Evolutionary conservation across 1,140 invertebrate genomes (phyloP), one percentile per base, ranked within the genome.

Genomic region (Sitodiplosis mosellana): DNA sequence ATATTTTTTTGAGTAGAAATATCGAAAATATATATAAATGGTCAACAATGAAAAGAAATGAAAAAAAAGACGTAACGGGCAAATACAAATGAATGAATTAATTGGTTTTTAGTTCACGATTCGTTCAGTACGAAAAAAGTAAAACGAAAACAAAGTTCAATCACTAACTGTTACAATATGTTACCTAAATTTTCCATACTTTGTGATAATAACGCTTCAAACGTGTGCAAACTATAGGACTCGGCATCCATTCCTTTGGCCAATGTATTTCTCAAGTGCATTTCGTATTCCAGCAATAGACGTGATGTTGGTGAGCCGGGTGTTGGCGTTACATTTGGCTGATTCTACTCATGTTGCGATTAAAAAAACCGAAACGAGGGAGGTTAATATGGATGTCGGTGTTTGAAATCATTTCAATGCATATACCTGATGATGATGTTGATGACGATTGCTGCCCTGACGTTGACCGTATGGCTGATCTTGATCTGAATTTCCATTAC

Each of bases 191-290:
- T 91, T 68, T 94, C 89, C 87, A 91, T 91, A 68, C 86, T 90
- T 66, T 92, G 87, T 45, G 86, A 86, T 21, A 93, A 72, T 34
- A 94, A 70, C 42, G 87, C 87, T 69, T 93, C 88, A 59, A 93
- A 93, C 1, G 88, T 92, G 60, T 93, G 87, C 50, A 93, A 67
- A 62, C 87, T 90, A 65, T 91, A 92, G 58, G 86, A 91, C 67
- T 92, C 88, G 38, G 88, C 88, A 59, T 92, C 89, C 83, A 91
- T 88, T 52, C 88, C 90, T 63, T 92, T 89, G 55, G 87, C 90
- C 50, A 94, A 70, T 2, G 89, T 90, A 64, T 94, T 94, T 44
- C 90, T 70, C 38, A 94, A 72, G 67, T 93, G 87, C 80, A 92
- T 88, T 71, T 95, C 91, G 65, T 95, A 93, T 69, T 94, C 89